A percentile compares a stretch with the other conserved stretches of the same genome.
Conservation (phyloP, 2,113 vertebrate genomes). For the Typhlomys cinereus region DNA sequence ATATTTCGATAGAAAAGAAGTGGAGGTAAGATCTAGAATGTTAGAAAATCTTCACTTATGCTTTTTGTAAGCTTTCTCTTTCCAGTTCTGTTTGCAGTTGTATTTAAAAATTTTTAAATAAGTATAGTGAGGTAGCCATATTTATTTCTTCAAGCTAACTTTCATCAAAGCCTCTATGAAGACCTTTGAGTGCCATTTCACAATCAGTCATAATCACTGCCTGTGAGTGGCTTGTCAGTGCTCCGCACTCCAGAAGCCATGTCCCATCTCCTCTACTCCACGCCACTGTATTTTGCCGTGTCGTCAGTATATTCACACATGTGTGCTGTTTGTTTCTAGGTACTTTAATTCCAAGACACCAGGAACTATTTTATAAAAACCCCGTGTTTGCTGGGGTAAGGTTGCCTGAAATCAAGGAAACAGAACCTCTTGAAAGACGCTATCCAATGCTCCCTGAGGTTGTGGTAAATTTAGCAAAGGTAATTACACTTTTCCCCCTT, state of each 20-base stretch:
- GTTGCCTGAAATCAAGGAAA: slow-evolving; percentile 87
- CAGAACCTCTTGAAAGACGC: slow-evolving; percentile 85
- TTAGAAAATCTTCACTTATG: not conserved
- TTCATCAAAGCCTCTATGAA: not conserved
- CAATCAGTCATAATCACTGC: not conserved
- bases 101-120: not conserved
- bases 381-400: slow-evolving; percentile 90
- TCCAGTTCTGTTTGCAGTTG: not conserved
- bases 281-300: not conserved
- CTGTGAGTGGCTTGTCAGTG: not conserved
- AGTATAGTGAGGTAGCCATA: not conserved
- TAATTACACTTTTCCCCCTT: slow-evolving; percentile 61
- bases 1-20: not conserved
- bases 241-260: not conserved
- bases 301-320: not conserved
- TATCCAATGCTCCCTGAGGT: slow-evolving; percentile 85
- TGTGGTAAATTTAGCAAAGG: slow-evolving; percentile 88
- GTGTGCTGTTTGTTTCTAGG: slow-evolving; percentile 81
- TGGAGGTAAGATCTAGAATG: not conserved
- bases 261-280: not conserved
- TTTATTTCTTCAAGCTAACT: not conserved
- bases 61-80: not conserved
- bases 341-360: slow-evolving; percentile 90
- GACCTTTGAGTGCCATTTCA: not conserved
- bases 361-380: slow-evolving; percentile 93